phyloP scores from a whole-genome alignment of 2,888 invertebrate genomes.

The Oxyscelio sp. region DNA sequence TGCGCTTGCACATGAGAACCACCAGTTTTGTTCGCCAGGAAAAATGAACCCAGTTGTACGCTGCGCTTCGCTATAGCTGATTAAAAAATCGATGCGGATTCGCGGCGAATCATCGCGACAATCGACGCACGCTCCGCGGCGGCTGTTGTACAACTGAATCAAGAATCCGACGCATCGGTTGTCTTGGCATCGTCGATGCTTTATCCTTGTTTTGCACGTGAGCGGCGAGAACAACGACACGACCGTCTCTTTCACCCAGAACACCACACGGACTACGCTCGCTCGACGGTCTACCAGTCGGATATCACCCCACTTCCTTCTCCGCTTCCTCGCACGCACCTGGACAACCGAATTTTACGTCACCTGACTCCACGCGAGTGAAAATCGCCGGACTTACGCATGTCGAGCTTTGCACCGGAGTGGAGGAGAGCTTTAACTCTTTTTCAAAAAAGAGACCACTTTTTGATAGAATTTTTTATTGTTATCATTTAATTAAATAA shows the following conservation, averaged over 20 bases:
- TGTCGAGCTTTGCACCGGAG: no score
- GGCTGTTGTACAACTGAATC: slow-evolving; percentile 66
- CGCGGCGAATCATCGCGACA: slow-evolving; percentile 10
- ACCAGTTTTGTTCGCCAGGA: neutral
- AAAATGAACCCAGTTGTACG: neutral
- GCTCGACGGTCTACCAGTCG: slow-evolving; percentile 31
- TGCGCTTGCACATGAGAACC: slow-evolving; percentile 31
- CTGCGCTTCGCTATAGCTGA: neutral
- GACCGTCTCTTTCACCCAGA: slow-evolving; percentile 64
- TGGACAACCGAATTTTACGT: no score
- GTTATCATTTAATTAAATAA: no score
- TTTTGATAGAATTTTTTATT: no score
- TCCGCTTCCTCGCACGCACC: slow-evolving; percentile 40
- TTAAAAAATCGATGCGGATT: slow-evolving; percentile 8
- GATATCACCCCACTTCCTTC: slow-evolving; percentile 29
- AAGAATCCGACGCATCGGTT: slow-evolving; percentile 60
- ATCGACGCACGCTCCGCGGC: slow-evolving; percentile 15
- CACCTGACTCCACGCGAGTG: no score
- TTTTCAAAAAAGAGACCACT: no score
- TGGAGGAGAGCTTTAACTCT: no score
- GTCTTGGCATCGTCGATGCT: slow-evolving; percentile 60
- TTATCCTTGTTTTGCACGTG: slow-evolving; percentile 64
- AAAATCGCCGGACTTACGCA: no score
- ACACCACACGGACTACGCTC: slow-evolving; percentile 32
- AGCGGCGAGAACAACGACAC: slow-evolving; percentile 42